Percentiles rank a stretch among this genome's conserved stretches.
Evolutionary conservation across 2,113 vertebrate species (phyloP).

Genomic region (Carassius auratus): DNA sequence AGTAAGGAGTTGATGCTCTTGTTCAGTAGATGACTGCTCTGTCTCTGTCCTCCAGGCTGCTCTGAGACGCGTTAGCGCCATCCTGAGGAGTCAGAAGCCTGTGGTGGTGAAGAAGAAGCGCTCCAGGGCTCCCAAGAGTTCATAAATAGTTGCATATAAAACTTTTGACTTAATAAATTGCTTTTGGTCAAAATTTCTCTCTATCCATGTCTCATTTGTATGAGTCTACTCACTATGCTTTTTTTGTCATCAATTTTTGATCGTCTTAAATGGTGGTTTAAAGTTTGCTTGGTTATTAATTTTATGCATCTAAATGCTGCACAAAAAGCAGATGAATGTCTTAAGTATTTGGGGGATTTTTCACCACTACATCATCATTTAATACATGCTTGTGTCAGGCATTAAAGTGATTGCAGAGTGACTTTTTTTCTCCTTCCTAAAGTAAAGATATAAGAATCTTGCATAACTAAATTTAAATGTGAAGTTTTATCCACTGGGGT

Average conservation of each 20-base stretch:
- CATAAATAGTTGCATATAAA: conserved; percentile 68
- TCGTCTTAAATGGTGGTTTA: neutral
- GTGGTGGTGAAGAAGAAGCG: conserved; percentile 91
- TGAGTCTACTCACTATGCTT: neutral
- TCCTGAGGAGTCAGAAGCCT: conserved; percentile 91
- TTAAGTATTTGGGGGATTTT: neutral
- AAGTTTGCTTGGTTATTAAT: neutral
- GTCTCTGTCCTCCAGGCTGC: conserved; percentile 74
- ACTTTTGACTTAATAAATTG: conserved; percentile 59
- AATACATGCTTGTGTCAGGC: neutral
- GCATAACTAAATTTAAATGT: neutral
- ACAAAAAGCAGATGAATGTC: neutral
- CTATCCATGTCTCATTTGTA: neutral
- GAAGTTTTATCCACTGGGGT: neutral
- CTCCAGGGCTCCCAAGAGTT: conserved; percentile 82
- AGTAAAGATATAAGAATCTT: neutral
- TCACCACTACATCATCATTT: neutral
- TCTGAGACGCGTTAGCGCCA: conserved; percentile 87
- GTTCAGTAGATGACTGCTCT: neutral
- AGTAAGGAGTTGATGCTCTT: too few relatives aligned
- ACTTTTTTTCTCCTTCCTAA: neutral
- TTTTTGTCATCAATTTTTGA: neutral
- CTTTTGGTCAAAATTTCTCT: conserved; percentile 52
- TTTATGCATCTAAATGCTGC: neutral
- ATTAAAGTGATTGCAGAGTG: neutral